These are phyloP conservation scores for Notarius lentiginosus DNA, from an alignment of 2,113 vertebrate genomes.

Conservation along the genomic window DNA sequence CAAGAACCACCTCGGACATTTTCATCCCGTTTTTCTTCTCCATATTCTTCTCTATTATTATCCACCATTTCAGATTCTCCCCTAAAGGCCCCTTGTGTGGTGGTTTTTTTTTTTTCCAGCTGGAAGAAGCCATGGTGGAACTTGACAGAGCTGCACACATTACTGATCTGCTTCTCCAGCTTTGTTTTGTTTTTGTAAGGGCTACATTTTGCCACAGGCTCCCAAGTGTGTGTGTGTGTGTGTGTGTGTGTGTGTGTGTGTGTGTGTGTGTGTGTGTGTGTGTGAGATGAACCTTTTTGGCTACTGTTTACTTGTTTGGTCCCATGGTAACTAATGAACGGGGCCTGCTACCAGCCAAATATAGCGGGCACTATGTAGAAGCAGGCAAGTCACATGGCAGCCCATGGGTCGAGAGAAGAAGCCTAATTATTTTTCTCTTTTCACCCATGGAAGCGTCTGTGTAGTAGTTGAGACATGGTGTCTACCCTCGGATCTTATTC, in stretches of 20 bases:
- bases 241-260: constrained; percentile 26
- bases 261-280: constrained; percentile 10
- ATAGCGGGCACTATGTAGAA: constrained; percentile 13
- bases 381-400: background rate
- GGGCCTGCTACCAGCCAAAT: constrained; percentile 20
- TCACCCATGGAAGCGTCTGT: background rate
- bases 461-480: background rate
- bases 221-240: constrained; percentile 1
- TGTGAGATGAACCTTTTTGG: constrained; percentile 11
- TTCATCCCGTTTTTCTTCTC: background rate
- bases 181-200: background rate
- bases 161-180: background rate
- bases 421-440: background rate
- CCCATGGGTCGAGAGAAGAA: background rate
- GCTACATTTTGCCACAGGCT: background rate
- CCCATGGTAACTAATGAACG: constrained; percentile 39
- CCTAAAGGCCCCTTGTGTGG: constrained; percentile 6
- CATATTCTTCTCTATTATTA: background rate
- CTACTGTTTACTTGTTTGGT: constrained; percentile 26
- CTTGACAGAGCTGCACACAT: background rate
- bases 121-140: background rate
- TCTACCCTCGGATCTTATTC: background rate
- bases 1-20: background rate
- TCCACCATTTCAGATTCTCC: background rate
- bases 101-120: constrained; percentile 5